Conservation (phyloP, 2,113 vertebrate genomes). For the Oceanodroma tethys region DNA sequence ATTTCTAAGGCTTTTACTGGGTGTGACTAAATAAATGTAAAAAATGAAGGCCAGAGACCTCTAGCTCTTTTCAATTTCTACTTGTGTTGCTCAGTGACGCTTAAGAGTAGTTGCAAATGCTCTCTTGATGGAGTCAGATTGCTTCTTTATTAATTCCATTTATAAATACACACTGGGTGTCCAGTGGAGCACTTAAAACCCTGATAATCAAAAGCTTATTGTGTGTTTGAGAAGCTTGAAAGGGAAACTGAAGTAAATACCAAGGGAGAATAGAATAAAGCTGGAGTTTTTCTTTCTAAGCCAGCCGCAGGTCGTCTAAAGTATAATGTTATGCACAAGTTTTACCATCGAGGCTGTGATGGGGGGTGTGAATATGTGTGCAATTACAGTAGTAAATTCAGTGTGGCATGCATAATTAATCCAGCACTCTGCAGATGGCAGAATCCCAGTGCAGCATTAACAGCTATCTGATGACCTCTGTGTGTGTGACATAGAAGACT, state of each 20-base stretch:
- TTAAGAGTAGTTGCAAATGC: constrained; percentile 47
- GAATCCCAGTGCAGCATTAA: background rate
- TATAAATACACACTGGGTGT: constrained; percentile 76
- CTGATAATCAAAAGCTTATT: constrained; percentile 80
- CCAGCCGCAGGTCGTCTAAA: constrained; percentile 63
- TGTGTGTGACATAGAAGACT: background rate
- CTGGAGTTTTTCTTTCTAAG: constrained; percentile 67
- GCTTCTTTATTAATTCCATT: constrained; percentile 82
- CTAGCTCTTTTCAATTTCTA: constrained; percentile 40
- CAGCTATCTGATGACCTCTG: background rate
- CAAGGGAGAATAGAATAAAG: constrained; percentile 71
- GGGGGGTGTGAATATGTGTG: background rate
- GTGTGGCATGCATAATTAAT: background rate
- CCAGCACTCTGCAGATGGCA: background rate
- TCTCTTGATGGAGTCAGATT: constrained; percentile 73
- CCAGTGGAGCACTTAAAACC: constrained; percentile 67
- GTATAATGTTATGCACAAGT: constrained; percentile 57
- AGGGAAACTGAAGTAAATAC: constrained; percentile 71
- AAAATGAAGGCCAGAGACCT: constrained; percentile 28
- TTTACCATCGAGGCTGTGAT: background rate
- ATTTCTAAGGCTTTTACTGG: constrained; percentile 40
- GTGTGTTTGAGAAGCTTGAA: constrained; percentile 73
- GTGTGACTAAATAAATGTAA: constrained; percentile 42
- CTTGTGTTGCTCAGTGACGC: constrained; percentile 1
- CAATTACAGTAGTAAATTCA: constrained; percentile 47